Evolutionary conservation across 2,888 invertebrate genomes (phyloP).

Genomic region (Synergus umbraculus): DNA sequence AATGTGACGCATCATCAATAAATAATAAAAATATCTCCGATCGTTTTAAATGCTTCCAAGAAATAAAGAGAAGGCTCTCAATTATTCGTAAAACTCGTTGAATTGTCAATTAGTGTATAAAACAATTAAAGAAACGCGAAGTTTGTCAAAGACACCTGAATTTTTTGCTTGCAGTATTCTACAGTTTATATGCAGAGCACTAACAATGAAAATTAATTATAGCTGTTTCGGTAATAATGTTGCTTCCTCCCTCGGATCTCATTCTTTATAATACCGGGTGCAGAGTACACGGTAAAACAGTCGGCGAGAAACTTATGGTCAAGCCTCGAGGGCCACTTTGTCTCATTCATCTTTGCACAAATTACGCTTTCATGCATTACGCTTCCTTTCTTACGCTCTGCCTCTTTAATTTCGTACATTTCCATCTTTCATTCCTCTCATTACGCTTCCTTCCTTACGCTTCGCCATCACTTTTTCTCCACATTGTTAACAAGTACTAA

Average conservation of each 20-base stretch:
- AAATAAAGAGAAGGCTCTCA: background rate
- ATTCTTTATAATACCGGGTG: slow-evolving; percentile 39
- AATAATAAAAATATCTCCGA: background rate
- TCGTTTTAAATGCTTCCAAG: slow-evolving; percentile 8
- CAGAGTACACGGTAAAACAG: slow-evolving; percentile 32
- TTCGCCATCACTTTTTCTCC: background rate
- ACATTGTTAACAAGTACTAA: slow-evolving; percentile 3
- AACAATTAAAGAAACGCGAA: slow-evolving; percentile 8
- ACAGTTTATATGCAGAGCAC: background rate
- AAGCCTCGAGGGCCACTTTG: slow-evolving; percentile 33
- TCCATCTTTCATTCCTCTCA: slow-evolving; percentile 25
- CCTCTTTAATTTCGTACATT: slow-evolving; percentile 32
- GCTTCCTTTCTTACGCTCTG: slow-evolving; percentile 29
- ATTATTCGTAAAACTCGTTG: background rate
- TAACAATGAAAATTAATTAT: slow-evolving; percentile 37
- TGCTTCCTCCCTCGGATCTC: slow-evolving; percentile 30
- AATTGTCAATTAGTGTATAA: background rate
- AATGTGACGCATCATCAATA: background rate
- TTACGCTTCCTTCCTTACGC: slow-evolving; percentile 10
- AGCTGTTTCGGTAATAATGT: slow-evolving; percentile 17
- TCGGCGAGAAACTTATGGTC: slow-evolving; percentile 29
- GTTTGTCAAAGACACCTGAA: slow-evolving; percentile 24
- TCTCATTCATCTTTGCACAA: slow-evolving; percentile 37
- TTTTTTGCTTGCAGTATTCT: background rate
- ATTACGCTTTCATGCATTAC: slow-evolving; percentile 34